Evolutionary conservation across 2,113 vertebrate species (phyloP), one percentile per base, ranked within the genome.

Genomic region (Trachemys scripta): DNA sequence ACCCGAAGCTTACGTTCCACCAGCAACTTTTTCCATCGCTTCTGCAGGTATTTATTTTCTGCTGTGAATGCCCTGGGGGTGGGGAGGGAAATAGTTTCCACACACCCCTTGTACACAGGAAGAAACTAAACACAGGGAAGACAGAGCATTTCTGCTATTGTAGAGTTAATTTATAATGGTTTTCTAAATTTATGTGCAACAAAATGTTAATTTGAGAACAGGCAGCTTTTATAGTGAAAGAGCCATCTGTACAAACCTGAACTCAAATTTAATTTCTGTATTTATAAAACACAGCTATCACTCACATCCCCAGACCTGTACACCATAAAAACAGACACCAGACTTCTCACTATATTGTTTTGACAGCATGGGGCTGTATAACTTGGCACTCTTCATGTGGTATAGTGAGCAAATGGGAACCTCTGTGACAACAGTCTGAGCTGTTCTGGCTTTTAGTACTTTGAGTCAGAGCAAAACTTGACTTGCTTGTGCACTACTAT

Each of bases 171-270:
- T 97, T 95, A 92, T 93, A 78, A 57, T 76, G n/a, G 11, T n/a
- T 38, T 80, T 95, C 90, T 95, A 88, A 91, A 97, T 95, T 93
- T 90, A 72, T 91, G 42, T 87, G 62, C 62, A 96, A 96, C 88
- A 78, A 87, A 96, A 89, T n/a, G 19, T 82, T 95, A 85, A 93
- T 90, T 86, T 91, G 85, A 76, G 59, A 93, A 59, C 93, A 97
- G 89, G 86, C 19, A 24, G 94, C 89, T 93, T 93, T 95, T 95
- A 76, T 78, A 91, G 89, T 91, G 89, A 10, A 51, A 92, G 79
- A 95, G 17, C 84, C 90, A 94, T 96, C 94, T 97, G 93, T 82
- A 96, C 92, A 35, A 78, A 51, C 80, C 85, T 38, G 56, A 80
- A 56, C 24, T 49, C 84, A 91, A 94, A 90, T 92, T 92, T 89